Evolutionary conservation across 2,888 invertebrate species (phyloP), one percentile per base, ranked within the genome.

Genomic region (Caprella mutica): DNA sequence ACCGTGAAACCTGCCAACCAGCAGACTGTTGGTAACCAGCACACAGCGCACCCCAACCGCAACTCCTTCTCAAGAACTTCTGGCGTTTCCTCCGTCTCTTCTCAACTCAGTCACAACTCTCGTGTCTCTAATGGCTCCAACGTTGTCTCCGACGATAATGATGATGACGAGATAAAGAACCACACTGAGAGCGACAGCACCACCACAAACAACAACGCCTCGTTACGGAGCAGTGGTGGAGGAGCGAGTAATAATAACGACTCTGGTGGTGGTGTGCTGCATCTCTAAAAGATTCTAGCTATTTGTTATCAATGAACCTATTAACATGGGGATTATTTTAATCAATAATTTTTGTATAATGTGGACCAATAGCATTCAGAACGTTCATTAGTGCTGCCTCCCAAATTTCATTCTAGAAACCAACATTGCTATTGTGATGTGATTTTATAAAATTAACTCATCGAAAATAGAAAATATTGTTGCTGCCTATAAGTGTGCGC

Each of bases 1-100:
- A 98, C 98, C 1, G 97, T 97, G 19, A 93, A 96, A 71, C 98
- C 98, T 52, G 96, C 96, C 59, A 98, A 98, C 78, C 96, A 96
- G 76, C 80, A 89, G 27, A 63, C 63, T 12, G 17, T 59, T 27
- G n/a, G n/a, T n/a, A n/a, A n/a, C n/a, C n/a, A n/a, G n/a, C n/a
- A n/a, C n/a, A 27, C 83, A 42, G 69, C 76, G 52, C 77, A 80
- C 17, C 83, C 84, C n/a, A 75, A 84, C 60, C 77, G 85, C 53
- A 85, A 84, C 55, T 85, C 85, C 56, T 82, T 84, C 68, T 82
- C 85, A 42, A 77, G 85, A 61, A 83, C 81, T 69, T 86, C 84
- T 67, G 83, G 83, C 71, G 76, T 83, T 70, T 84, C 82, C 9
- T 83, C 82, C 59, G 48, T 30, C 23, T 83, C 83, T 50, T 84